Evolutionary conservation across 2,888 invertebrate species (phyloP), one percentile per base, ranked within the genome.

Genomic region (Tipula unca): DNA sequence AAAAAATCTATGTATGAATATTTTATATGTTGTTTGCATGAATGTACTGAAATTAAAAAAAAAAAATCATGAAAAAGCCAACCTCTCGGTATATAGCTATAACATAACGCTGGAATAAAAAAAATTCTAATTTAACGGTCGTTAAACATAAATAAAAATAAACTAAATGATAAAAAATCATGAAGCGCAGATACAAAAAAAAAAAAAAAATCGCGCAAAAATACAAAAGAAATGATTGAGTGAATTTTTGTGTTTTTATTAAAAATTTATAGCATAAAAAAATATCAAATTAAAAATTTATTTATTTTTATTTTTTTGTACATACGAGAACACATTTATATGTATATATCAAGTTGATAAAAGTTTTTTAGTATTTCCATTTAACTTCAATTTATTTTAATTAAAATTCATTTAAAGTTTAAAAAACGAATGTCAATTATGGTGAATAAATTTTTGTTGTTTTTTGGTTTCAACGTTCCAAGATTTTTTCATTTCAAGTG

Each of bases 101-200:
- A 69, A 25, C 6, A 25, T 69, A 69, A 69, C 69, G 25, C 25
- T 25, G 69, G 69, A 25, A 32, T 6, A 32, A 48, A 48, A 48
- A 48, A 69, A 69, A 69, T 69, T 69, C 69, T 69, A 69, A 69
- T 69, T 69, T 69, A 69, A 69, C 69, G 69, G 69, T 69, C 69
- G 69, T 69, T 69, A 69, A 69, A 25, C 69, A 69, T 69, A 69
- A 69, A 69, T 69, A 69, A 69, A 69, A 69, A 25, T 69, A 69
- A 69, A 69, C 69, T 69, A 69, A 69, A 69, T 69, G 69, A 69
- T 69, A 69, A 69, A 69, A 69, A 69, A 69, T 69, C 69, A 69
- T 69, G 69, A 25, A 25, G 69, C n/a, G n/a, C 69, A 25, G 69
- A 69, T 69, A 69, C n/a, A 25, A 69, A 69, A 69, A 48, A 48